Percentiles rank a stretch among this genome's conserved stretches.
Evolutionary conservation across 2,888 invertebrate genomes (phyloP).

Genomic region (Liopterus haemorrhoidalis): DNA sequence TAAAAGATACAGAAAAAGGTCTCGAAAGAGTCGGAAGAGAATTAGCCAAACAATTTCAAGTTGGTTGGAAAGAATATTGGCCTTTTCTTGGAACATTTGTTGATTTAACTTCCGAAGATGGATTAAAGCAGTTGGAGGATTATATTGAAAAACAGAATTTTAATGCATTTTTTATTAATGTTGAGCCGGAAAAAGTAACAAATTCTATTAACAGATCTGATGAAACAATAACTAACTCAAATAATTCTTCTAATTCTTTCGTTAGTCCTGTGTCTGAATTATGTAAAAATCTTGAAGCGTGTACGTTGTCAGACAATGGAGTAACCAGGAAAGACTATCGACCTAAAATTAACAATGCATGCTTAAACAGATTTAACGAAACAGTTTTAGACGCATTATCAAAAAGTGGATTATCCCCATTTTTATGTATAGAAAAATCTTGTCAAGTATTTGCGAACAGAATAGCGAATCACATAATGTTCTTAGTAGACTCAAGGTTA

Average conservation of each 20-base stretch:
- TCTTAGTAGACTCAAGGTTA: constrained; percentile 46
- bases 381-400: constrained; percentile 17
- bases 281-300: constrained; percentile 54
- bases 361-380: constrained; percentile 9
- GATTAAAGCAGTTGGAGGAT: constrained; percentile 67
- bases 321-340: constrained; percentile 29
- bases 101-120: constrained; percentile 68
- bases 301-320: constrained; percentile 48
- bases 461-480: constrained; percentile 57
- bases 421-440: constrained; percentile 55
- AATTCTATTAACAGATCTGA: constrained; percentile 43
- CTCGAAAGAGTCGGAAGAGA: constrained; percentile 77
- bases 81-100: constrained; percentile 77
- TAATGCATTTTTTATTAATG: constrained; percentile 29
- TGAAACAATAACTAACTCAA: constrained; percentile 7
- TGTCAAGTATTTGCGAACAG: constrained; percentile 64
- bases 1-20: constrained; percentile 78
- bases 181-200: constrained; percentile 44
- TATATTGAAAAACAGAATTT: constrained; percentile 52
- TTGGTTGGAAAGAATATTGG: constrained; percentile 92
- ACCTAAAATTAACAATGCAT: constrained; percentile 7
- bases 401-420: constrained; percentile 42
- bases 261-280: constrained; percentile 56
- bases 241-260: constrained; percentile 15
- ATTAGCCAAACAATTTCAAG: constrained; percentile 63